Evolutionary conservation across 1,140 invertebrate species (phyloP), one percentile per base, ranked within the genome.

Genomic region (Diorhabda elongata): DNA sequence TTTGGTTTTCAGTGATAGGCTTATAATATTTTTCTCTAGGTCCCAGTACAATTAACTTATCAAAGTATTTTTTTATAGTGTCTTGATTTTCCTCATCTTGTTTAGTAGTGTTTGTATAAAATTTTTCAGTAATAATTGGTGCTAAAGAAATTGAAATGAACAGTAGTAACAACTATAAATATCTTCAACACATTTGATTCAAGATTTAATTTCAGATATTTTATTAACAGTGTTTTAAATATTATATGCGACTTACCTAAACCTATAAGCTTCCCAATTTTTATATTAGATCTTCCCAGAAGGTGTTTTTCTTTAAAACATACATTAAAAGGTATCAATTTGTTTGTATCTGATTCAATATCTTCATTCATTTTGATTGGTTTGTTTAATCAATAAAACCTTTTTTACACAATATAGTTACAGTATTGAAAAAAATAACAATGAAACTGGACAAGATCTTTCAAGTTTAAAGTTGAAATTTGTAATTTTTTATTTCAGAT

Each of bases 401-500:
- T 7, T 4, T 11, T 41, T 45, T 64, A 44, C 43, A 42, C 47
- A 41, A 4, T 8, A 4, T 45, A 9, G 9, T 43, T 9, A 45
- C 52, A 43, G 66, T n/a, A 43, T 26, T 61, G 4, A 5, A 26
- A 26, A 11, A 26, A 26, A 26, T 26, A 26, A 26, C 26, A 1
- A 26, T 26, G 26, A 26, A 26, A 26, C 26, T 26, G 26, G 26
- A 26, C 26, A 26, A 26, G 26, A 26, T 26, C 26, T 26, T 26
- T 26, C 26, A 26, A 26, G 26, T 26, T 26, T 26, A 26, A 26
- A 26, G 26, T 26, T 26, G 26, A 26, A 26, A 26, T 26, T 26
- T 52, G 2, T n/a, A 52, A 52, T 52, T 4, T 52, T 11, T 47
- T 74, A 45, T 69, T 69, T 80, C 76, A 90, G 92, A 94, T 84